Evolutionary conservation across 2,888 invertebrate species (phyloP), one percentile per base, ranked within the genome.

Genomic region (Tyria jacobaeae): DNA sequence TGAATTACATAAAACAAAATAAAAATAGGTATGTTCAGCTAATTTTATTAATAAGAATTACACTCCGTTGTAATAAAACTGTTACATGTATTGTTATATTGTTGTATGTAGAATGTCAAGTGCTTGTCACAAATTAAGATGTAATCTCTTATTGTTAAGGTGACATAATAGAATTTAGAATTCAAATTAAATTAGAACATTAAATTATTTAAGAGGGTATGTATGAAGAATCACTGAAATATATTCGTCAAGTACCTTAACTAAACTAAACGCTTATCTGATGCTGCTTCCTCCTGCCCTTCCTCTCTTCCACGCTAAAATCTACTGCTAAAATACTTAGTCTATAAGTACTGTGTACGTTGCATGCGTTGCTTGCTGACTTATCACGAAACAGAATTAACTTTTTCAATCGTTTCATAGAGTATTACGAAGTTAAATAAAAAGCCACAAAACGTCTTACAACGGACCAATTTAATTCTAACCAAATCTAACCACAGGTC

Each of bases 401-500:
- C 10, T 14, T 50, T 17, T 7, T n/a, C 12, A 51, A 35, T 35
- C 35, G 3, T 51, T 21, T 3, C 37, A 3, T 15, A 12, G 62
- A 62, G 57, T 64, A 64, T 65, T 34, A 49, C 57, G 48, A 58
- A 62, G 34, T 66, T 59, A 57, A 48, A 60, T 47, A 24, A n/a
- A 60, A 63, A 74, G 59, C 75, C 57, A 66, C 69, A 44, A 54
- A 55, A 52, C 49, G 41, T 24, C 41, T 58, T 34, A 62, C 5
- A 15, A 41, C 44, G 37, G 44, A 57, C 48, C 62, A 52, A 68
- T 70, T 72, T 47, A 64, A 68, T 60, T 61, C 64, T 60, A 68
- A 71, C 58, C 27, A 61, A 66, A 71, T 70, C 74, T 52, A 53
- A 75, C 75, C 75, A 66, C 75, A 75, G 68, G 44, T 17, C 48